Evolutionary conservation across 2,797 vertebrate species (phyloP), one percentile per base, ranked within the genome.

Genomic region (Peromyscus eremicus): DNA sequence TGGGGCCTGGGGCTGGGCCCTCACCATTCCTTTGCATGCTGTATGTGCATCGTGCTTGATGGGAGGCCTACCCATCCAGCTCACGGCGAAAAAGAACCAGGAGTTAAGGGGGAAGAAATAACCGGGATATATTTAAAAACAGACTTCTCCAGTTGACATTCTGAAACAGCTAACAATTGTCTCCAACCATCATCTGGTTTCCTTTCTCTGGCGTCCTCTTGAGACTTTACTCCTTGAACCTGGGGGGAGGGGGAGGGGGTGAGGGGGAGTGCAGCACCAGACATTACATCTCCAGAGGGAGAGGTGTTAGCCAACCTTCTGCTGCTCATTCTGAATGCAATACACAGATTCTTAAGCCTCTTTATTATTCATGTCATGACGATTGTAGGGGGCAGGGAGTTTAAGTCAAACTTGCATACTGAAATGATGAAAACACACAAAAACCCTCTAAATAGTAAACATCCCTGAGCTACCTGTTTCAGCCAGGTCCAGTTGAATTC

Each of bases 121-220:
- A 98, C 98, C 8, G 98, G 98, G 98, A 98, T 99, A 94, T 98
- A 98, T 98, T 99, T 99, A 98, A 98, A 98, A 99, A 98, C 80
- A 98, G 98, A 98, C 92, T 98, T 98, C 97, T 98, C 98, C 98
- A 96, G 97, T 96, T 97, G 86, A 94, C 6, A 62, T 68, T 52
- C 49, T 52, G 49, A 14, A 52, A 14, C 49, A 95, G 88, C 96
- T 97, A 97, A 91, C 71, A 43, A 83, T 91, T 10, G 92, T 88
- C 77, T 88, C 89, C 77, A 83, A 52, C 92, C 68, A 79, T 73
- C 70, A 12, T 62, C 62, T 43, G 73, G 82, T 96, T 92, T 96
- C 82, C 64, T 94, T 93, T 96, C 91, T 97, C 86, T 97, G 96
- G 94, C 98, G 97, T 98, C 97, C 97, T 96, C 97, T 40, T 98